These are phyloP conservation scores for Microctenopoma stevenorrisi DNA, from an alignment of 2,797 vertebrate species.

Conservation along the genomic window DNA sequence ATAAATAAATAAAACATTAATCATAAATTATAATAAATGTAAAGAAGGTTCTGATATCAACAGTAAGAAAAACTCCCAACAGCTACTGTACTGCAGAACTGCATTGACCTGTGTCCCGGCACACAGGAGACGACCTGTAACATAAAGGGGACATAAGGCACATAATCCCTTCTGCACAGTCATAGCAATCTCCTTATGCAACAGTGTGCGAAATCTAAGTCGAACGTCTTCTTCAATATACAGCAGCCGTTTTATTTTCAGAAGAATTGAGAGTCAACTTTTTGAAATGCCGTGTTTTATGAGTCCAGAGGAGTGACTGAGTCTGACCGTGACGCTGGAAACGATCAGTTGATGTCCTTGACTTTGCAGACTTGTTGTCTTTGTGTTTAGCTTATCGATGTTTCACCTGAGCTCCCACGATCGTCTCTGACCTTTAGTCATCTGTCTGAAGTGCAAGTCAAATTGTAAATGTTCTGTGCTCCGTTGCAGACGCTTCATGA, in stretches of 20 bases:
- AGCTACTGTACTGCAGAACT: slow-evolving; percentile 35
- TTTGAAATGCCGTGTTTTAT: slow-evolving; percentile 46
- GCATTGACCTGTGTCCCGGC: slow-evolving; percentile 18
- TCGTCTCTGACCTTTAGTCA: slow-evolving; percentile 18
- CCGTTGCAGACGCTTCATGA: slow-evolving; percentile 7
- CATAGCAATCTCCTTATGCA: not conserved
- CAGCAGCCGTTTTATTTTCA: slow-evolving; percentile 6
- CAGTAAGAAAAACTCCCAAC: slow-evolving; percentile 31
- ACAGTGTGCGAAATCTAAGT: slow-evolving; percentile 13
- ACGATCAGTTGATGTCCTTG: slow-evolving; percentile 33
- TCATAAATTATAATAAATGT: slow-evolving; percentile 61
- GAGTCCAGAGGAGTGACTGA: slow-evolving; percentile 24
- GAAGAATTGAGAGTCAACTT: slow-evolving; percentile 13
- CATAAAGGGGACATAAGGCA: slow-evolving; percentile 7
- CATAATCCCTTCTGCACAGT: slow-evolving; percentile 17
- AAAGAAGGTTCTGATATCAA: slow-evolving; percentile 19
- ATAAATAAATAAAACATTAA: slow-evolving; percentile 86
- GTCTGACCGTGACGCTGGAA: slow-evolving; percentile 12
- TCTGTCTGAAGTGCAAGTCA: slow-evolving; percentile 6
- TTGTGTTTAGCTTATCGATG: slow-evolving; percentile 29
- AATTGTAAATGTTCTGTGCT: slow-evolving; percentile 13
- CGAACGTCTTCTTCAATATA: slow-evolving; percentile 15
- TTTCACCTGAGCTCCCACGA: slow-evolving; percentile 24
- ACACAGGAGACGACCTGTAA: slow-evolving; percentile 29
- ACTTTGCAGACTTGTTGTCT: slow-evolving; percentile 13